phyloP scores from a whole-genome alignment of 2,888 invertebrate species.

The Coenonympha arcania region DNA sequence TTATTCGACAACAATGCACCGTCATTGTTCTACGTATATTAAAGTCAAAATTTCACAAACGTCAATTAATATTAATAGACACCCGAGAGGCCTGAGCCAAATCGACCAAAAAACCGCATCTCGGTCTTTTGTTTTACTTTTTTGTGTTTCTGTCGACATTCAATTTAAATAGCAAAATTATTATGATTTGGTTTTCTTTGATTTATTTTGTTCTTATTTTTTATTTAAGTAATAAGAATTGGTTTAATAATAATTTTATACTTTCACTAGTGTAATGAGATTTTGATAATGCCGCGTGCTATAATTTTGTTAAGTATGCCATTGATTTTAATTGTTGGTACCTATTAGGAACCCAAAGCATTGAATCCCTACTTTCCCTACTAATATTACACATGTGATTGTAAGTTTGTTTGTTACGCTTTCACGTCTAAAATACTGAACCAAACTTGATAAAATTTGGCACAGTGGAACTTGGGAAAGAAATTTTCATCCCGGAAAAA shows the following conservation, averaged over 20 bases:
- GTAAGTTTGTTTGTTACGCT: no score
- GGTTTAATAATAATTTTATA: neutral
- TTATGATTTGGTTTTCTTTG: neutral
- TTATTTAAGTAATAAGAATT: neutral
- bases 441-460: no score
- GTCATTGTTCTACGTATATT: conserved; percentile 38
- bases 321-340: no score
- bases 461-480: no score
- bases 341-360: no score
- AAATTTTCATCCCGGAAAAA: no score
- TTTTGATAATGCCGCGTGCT: neutral
- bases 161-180: conserved; percentile 9
- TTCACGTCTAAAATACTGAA: no score
- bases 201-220: conserved; percentile 15
- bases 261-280: neutral
- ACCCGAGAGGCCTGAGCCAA: conserved; percentile 37
- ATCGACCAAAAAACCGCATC: conserved; percentile 31
- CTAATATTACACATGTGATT: no score
- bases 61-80: conserved; percentile 41
- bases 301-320: neutral
- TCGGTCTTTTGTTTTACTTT: conserved; percentile 30
- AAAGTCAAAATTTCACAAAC: conserved; percentile 35
- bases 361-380: no score
- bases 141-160: conserved; percentile 33
- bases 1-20: conserved; percentile 30